phyloP scores from a whole-genome alignment of 2,797 vertebrate genomes.

The Rhinogobio ventralis region DNA sequence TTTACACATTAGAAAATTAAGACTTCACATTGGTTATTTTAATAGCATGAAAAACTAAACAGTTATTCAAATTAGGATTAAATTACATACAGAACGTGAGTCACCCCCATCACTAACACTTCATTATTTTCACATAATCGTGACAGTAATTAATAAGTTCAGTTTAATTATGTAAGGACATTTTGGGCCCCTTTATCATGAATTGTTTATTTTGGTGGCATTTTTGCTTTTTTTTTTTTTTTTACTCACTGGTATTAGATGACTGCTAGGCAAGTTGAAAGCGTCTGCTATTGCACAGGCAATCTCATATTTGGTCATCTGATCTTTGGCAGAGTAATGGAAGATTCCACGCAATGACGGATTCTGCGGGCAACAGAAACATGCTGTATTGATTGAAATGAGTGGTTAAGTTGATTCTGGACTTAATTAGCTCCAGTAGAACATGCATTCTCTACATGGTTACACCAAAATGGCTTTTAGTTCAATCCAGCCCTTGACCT shows the following conservation, averaged over 20 bases:
- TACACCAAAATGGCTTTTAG: background rate
- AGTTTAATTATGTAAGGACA: background rate
- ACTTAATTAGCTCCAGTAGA: constrained; percentile 2
- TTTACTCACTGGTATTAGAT: constrained; percentile 88
- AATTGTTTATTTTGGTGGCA: background rate
- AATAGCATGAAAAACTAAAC: background rate
- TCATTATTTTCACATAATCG: background rate
- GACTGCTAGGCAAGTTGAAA: constrained; percentile 91
- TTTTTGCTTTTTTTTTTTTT: no score
- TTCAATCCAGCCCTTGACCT: constrained; percentile 1
- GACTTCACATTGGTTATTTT: background rate
- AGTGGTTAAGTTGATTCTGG: background rate
- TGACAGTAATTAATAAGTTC: background rate
- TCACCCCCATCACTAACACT: background rate
- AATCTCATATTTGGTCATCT: constrained; percentile 98
- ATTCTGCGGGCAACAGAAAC: constrained; percentile 76
- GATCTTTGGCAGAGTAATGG: constrained; percentile 93
- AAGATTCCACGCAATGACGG: constrained; percentile 88
- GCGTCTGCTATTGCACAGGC: constrained; percentile 90
- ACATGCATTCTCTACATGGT: background rate
- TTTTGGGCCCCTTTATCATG: background rate
- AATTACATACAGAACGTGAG: no score
- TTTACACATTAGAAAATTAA: background rate
- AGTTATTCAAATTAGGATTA: no score
- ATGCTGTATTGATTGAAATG: constrained; percentile 4